These are phyloP conservation scores for Dascillus cervinus DNA, from an alignment of 2,888 invertebrate genomes.

Conservation along the genomic window DNA sequence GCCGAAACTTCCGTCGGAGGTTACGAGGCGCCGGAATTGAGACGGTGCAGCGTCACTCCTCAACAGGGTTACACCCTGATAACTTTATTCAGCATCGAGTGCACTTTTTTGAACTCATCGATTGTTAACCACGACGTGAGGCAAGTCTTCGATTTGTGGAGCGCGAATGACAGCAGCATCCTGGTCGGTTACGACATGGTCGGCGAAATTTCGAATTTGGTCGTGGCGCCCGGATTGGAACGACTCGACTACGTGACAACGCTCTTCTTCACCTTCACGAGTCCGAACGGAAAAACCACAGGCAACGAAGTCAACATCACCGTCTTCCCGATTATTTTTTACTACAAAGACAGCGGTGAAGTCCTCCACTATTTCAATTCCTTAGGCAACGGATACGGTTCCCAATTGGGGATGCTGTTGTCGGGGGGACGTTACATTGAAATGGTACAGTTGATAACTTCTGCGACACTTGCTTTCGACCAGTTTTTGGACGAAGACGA, in stretches of 20 bases:
- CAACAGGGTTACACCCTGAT: constrained; percentile 1
- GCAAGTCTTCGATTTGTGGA: constrained; percentile 1
- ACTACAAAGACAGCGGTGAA: background rate
- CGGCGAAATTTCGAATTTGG: background rate
- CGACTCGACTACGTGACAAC: constrained; percentile 1
- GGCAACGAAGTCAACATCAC: background rate
- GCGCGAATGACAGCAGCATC: background rate
- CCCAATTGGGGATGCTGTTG: background rate
- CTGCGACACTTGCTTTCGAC: background rate
- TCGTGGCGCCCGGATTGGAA: constrained; percentile 1
- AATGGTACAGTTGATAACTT: constrained; percentile 3
- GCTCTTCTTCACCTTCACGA: background rate
- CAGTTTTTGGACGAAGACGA: background rate
- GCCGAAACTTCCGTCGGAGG: background rate
- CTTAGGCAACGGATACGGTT: background rate
- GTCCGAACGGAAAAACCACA: background rate
- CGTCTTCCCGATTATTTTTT: constrained; percentile 2
- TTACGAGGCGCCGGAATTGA: background rate
- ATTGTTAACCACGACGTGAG: constrained; percentile 1
- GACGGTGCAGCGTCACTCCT: background rate
- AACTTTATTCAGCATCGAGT: constrained; percentile 3
- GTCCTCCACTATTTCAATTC: background rate
- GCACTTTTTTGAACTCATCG: background rate
- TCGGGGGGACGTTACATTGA: constrained; percentile 1
- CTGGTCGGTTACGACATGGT: background rate